Evolutionary conservation across 2,797 vertebrate genomes (phyloP), one percentile per base, ranked within the genome.

Genomic region (Crocidura indochinensis): DNA sequence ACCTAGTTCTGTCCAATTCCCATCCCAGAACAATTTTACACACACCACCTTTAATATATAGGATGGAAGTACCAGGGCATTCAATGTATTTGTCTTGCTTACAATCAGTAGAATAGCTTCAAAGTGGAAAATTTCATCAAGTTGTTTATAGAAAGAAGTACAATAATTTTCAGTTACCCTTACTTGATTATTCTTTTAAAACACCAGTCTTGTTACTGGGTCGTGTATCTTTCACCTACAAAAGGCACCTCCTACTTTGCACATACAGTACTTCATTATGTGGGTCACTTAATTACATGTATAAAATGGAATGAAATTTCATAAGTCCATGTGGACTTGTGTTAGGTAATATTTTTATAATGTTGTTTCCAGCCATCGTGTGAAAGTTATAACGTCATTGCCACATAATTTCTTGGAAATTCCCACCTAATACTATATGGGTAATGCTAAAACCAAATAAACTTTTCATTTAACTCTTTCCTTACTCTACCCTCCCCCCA

Each of bases 371-470:
- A 95, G 72, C 71, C 82, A 60, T 82, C 38, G 76, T 22, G 1
- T 27, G 44, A 92, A 81, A 88, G 68, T 64, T 90, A 53, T 79
- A 84, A 60, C 0, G n/a, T 77, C 87, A 22, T 82, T 1, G 0
- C n/a, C 91, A 96, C 92, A 93, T 93, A 88, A 90, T 92, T 93
- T 93, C 94, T 93, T 84, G 93, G 94, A 2, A 79, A 24, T 72
- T 87, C 74, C 83, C 71, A 87, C 89, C 93, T 95, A 75, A 80
- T 8, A 68, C 92, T 84, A 26, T 51, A 94, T 27, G 67, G 82
- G 90, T 94, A 96, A 95, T 92, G 64, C 19, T 77, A 72, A 79
- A 87, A 49, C 71, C 77, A 87, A 65, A 29, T 62, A 83, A 92
- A 87, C 68, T 29, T 83, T 78, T 56, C 29, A n/a, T 38, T 67